Evolutionary conservation across 2,113 vertebrate genomes (phyloP).

Genomic region (Carollia perspicillata): DNA sequence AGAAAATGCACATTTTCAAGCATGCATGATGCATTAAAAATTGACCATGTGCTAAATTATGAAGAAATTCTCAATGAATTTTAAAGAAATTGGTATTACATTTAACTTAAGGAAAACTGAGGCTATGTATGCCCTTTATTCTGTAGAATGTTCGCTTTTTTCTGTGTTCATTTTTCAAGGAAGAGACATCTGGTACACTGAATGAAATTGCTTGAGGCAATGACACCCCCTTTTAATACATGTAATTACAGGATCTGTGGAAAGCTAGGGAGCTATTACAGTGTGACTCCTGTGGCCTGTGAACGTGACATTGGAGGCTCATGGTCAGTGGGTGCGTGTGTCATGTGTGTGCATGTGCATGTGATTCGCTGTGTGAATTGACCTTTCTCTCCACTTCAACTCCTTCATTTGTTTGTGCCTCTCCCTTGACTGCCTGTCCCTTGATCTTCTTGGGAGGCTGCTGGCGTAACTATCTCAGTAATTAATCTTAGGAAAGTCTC

Average conservation of each 20-base stretch:
- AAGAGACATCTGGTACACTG: not conserved
- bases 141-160: not conserved
- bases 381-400: not conserved
- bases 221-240: not conserved
- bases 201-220: not conserved
- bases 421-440: not conserved
- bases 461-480: constrained; percentile 5
- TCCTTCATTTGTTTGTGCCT: not conserved
- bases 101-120: not conserved
- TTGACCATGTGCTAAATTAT: not conserved
- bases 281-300: not conserved
- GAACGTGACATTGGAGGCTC: not conserved
- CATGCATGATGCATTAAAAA: not conserved
- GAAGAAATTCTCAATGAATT: not conserved
- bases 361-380: not conserved
- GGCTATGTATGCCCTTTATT: not conserved
- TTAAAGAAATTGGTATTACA: not conserved
- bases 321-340: not conserved
- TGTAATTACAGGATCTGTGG: not conserved
- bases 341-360: not conserved
- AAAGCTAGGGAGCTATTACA: not conserved
- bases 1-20: not conserved
- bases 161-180: not conserved
- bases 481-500: constrained; percentile 57
- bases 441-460: not conserved